Evolutionary conservation across 1,140 invertebrate genomes (phyloP).

Genomic region (Drosophila arizonae): DNA sequence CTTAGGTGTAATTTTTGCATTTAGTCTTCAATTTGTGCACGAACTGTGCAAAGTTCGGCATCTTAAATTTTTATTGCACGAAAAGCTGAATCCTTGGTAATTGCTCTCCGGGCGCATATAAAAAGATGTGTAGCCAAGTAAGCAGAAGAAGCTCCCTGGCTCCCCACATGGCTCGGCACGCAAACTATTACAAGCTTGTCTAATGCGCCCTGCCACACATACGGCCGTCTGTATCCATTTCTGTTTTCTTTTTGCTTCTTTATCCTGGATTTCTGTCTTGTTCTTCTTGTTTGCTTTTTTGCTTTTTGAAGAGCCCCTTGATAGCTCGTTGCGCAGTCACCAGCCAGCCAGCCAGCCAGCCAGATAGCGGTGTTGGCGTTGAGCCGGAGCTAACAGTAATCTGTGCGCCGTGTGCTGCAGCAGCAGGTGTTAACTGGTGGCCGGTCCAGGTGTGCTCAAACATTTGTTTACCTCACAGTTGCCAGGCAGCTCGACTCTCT

Average conservation of each 20-base stretch:
- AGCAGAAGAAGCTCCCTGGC: conserved; percentile 59
- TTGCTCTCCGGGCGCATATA: conserved; percentile 75
- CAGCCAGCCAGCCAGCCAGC: conserved; percentile 4
- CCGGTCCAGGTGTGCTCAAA: conserved; percentile 22
- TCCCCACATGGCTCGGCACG: conserved; percentile 32
- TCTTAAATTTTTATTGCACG: conserved; percentile 80
- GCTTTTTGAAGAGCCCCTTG: conserved; percentile 67
- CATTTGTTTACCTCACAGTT: conserved; percentile 11
- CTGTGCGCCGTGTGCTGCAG: conserved; percentile 26
- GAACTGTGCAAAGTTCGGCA: conserved; percentile 19
- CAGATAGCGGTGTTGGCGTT: conserved; percentile 9
- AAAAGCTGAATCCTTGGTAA: conserved; percentile 72
- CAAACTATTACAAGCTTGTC: conserved; percentile 61
- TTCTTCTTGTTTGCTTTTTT: conserved; percentile 14
- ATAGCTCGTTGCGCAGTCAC: conserved; percentile 59
- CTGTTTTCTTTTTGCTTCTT: conserved; percentile 22
- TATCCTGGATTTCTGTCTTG: neutral
- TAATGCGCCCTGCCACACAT: conserved; percentile 41
- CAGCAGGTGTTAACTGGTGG: conserved; percentile 63
- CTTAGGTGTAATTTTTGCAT: conserved; percentile 75
- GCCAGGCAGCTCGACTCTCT: neutral
- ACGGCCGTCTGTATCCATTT: conserved; percentile 8
- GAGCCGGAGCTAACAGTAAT: conserved; percentile 53
- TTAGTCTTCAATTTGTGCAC: conserved; percentile 68
- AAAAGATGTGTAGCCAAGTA: conserved; percentile 79